phyloP scores from a whole-genome alignment of 2,888 invertebrate species.

The Platycheirus rosarum region DNA sequence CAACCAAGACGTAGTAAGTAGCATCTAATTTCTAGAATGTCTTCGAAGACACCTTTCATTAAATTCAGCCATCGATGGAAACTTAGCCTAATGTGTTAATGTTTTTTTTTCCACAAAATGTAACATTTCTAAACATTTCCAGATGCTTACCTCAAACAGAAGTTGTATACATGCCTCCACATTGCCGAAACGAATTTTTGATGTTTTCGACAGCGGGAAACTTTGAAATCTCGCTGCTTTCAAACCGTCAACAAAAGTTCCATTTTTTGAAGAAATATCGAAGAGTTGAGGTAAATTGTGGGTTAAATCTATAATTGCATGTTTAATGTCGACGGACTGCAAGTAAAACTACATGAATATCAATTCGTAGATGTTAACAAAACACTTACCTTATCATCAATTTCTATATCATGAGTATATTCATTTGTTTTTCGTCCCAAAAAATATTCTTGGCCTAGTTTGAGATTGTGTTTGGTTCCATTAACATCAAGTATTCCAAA shows the following conservation, averaged over 20 bases:
- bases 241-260: conserved; percentile 52
- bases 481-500: conserved; percentile 40
- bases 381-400: conserved; percentile 51
- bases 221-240: conserved; percentile 8
- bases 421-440: conserved; percentile 31
- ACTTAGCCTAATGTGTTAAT: no score
- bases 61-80: no score
- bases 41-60: no score
- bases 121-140: no score
- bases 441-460: conserved; percentile 46
- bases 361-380: background rate
- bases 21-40: no score
- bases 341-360: background rate
- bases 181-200: conserved; percentile 49
- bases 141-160: conserved; percentile 36
- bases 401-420: conserved; percentile 55
- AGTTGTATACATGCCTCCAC: conserved; percentile 38
- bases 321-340: conserved; percentile 62
- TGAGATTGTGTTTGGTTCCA: conserved; percentile 36
- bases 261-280: conserved; percentile 56
- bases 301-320: conserved; percentile 48
- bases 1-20: no score
- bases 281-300: conserved; percentile 24
- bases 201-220: conserved; percentile 27
- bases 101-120: no score